Conservation (phyloP, 2,888 invertebrate genomes). For the Gortyna flavago region DNA sequence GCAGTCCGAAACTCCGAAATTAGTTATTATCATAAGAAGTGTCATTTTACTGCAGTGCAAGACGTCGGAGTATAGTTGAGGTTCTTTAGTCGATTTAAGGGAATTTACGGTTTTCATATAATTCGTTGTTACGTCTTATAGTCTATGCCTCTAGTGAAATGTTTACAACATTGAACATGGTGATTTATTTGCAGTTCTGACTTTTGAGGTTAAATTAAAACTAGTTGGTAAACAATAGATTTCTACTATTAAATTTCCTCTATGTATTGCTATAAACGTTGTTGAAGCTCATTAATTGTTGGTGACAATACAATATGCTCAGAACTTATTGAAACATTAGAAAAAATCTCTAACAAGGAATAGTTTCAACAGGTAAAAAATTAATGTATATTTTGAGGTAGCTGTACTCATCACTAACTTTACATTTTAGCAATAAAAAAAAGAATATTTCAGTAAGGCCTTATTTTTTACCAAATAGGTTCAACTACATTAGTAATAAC, state of each 20-base stretch:
- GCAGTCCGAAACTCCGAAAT: too few relatives aligned
- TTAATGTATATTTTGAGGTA: background rate
- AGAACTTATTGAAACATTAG: conserved; percentile 4
- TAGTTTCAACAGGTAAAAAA: conserved; percentile 30
- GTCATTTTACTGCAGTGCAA: too few relatives aligned
- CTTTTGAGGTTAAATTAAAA: conserved; percentile 33
- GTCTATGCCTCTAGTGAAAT: conserved; percentile 13
- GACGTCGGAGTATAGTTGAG: too few relatives aligned
- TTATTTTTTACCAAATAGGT: background rate
- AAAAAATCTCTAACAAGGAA: background rate
- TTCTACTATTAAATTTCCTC: too few relatives aligned
- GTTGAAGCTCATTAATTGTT: background rate
- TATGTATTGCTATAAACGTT: background rate
- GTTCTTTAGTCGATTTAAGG: conserved; percentile 10
- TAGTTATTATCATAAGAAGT: too few relatives aligned
- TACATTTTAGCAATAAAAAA: background rate
- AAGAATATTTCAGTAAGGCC: background rate
- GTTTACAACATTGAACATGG: conserved; percentile 17
- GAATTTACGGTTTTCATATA: conserved; percentile 5
- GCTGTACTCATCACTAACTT: background rate
- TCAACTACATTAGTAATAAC: background rate
- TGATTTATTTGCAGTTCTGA: background rate
- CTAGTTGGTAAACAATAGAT: background rate
- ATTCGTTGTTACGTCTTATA: too few relatives aligned
- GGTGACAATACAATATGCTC: conserved; percentile 11